These are phyloP conservation scores for Nylanderia fulva DNA, from an alignment of 1,140 invertebrate species.

Conservation along the genomic window DNA sequence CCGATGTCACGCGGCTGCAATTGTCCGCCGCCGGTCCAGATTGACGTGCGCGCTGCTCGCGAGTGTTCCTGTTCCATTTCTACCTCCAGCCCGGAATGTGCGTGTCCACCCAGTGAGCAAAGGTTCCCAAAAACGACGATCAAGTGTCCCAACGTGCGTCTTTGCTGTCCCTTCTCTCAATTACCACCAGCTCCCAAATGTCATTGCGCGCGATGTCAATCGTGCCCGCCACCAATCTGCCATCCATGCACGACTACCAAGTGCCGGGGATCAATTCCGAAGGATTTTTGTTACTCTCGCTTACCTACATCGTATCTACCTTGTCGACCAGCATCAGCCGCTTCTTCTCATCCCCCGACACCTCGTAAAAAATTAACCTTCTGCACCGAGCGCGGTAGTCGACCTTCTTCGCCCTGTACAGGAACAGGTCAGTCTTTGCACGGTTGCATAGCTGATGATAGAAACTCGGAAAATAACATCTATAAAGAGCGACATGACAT, in stretches of 20 bases:
- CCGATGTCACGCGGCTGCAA: constrained; percentile 75
- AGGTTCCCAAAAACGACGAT: constrained; percentile 69
- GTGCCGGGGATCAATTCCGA: constrained; percentile 32
- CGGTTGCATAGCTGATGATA: constrained; percentile 4
- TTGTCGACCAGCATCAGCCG: constrained; percentile 48
- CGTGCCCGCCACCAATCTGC: constrained; percentile 62
- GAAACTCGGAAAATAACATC: background rate
- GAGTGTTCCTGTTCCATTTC: constrained; percentile 75
- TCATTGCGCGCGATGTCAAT: constrained; percentile 47
- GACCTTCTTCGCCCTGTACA: constrained; percentile 34
- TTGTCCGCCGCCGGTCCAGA: constrained; percentile 75
- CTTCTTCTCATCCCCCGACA: constrained; percentile 25
- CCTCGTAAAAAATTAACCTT: constrained; percentile 53
- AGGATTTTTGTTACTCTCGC: background rate
- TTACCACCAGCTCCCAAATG: constrained; percentile 53
- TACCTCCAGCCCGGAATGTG: constrained; percentile 73
- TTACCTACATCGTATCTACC: constrained; percentile 19
- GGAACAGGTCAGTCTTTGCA: constrained; percentile 67
- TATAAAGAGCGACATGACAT: background rate
- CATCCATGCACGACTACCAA: constrained; percentile 60
- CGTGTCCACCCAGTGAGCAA: constrained; percentile 76
- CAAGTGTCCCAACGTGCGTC: constrained; percentile 68
- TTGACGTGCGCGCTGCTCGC: constrained; percentile 68
- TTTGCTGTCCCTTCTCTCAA: constrained; percentile 62
- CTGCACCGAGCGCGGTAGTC: background rate